phyloP scores from a whole-genome alignment of 2,797 vertebrate species.

The Smutsia temminckii region DNA sequence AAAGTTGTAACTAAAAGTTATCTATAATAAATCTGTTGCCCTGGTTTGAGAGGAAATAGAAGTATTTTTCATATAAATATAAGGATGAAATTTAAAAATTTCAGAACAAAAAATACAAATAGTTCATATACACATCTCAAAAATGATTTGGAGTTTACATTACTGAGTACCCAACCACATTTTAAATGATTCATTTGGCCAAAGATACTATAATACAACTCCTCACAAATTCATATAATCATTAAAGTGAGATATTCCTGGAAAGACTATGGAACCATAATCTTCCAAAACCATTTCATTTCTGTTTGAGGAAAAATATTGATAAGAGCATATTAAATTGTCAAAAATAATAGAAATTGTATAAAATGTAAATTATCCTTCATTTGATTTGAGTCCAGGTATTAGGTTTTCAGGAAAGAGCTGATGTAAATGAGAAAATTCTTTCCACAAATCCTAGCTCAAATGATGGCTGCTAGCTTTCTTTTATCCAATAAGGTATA shows the following conservation, averaged over 20 bases:
- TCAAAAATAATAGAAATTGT: neutral
- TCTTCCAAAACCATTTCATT: neutral
- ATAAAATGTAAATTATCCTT: neutral
- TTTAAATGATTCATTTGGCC: neutral
- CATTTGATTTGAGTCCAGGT: neutral
- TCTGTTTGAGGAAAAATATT: neutral
- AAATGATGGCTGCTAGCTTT: neutral
- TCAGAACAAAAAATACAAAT: neutral
- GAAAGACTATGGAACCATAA: neutral
- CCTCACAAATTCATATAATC: neutral
- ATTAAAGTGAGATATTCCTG: neutral
- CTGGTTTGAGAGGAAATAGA: neutral
- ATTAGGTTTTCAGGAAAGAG: neutral
- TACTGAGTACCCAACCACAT: neutral
- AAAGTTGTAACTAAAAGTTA: neutral
- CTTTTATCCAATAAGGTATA: conserved; percentile 13
- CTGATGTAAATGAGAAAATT: neutral
- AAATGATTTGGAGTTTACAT: neutral
- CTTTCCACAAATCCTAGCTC: neutral
- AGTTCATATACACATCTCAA: neutral
- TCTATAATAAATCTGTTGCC: neutral
- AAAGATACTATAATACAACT: neutral
- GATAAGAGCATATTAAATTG: neutral
- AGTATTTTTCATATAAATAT: neutral
- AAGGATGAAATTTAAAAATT: neutral